A percentile compares a stretch with the other conserved stretches of the same genome.
These are phyloP conservation scores for Collichthys lucidus DNA, from an alignment of 2,113 vertebrate species.

Conservation along the genomic window DNA sequence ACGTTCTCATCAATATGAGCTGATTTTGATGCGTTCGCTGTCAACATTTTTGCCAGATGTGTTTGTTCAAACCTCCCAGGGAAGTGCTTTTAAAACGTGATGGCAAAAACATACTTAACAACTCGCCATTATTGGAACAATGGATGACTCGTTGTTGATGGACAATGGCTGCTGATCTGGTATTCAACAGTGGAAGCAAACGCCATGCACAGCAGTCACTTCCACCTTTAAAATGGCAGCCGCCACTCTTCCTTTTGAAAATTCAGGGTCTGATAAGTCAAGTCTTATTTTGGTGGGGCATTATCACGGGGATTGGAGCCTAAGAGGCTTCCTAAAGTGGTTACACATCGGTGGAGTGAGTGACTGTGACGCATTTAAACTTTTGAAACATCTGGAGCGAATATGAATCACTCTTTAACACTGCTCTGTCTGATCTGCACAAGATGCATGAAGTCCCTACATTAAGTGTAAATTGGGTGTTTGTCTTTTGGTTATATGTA, in stretches of 20 bases:
- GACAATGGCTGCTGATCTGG: background rate
- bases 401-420: slow-evolving; percentile 11
- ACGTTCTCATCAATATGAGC: too few species aligned
- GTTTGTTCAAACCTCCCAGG: too few species aligned
- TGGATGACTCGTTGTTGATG: background rate
- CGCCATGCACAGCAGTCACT: too few species aligned
- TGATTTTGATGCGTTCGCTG: too few species aligned
- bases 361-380: slow-evolving; percentile 11
- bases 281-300: slow-evolving; percentile 1
- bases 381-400: slow-evolving; percentile 12
- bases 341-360: background rate
- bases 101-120: too few species aligned
- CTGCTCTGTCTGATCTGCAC: background rate
- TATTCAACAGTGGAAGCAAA: background rate
- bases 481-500: background rate
- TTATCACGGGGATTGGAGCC: slow-evolving; percentile 9
- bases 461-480: background rate
- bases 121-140: too few species aligned
- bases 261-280: too few species aligned
- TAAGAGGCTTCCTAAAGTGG: slow-evolving; percentile 24
- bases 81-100: too few species aligned
- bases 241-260: background rate
- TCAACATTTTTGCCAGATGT: too few species aligned
- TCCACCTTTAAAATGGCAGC: background rate
- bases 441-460: background rate